Conservation (phyloP, 2,113 vertebrate species). For the Gambusia affinis region DNA sequence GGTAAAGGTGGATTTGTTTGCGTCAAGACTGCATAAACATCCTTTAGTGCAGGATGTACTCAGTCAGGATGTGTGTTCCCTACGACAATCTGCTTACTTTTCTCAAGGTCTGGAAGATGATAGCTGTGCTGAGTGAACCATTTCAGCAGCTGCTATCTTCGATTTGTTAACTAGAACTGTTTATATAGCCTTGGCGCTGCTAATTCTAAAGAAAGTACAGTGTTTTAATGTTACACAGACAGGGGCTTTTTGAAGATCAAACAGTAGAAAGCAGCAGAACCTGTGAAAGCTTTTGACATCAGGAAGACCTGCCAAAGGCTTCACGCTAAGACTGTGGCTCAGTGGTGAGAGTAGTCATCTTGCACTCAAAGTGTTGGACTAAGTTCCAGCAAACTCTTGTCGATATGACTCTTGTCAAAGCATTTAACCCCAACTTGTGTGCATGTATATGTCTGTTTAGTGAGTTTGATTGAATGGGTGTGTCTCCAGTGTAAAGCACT, state of each 20-base stretch:
- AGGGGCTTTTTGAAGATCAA: background rate
- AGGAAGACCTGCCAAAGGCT: too few species aligned
- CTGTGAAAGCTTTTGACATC: too few species aligned
- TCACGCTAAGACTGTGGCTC: too few species aligned
- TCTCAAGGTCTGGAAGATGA: conserved; percentile 37
- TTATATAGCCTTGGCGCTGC: conserved; percentile 22
- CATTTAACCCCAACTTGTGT: too few species aligned
- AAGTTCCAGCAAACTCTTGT: too few species aligned
- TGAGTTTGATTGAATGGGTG: too few species aligned
- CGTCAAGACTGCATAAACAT: conserved; percentile 4
- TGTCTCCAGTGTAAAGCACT: too few species aligned
- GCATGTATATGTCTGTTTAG: too few species aligned
- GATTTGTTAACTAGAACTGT: conserved; percentile 29
- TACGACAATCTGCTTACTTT: conserved; percentile 55
- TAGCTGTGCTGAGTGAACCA: background rate
- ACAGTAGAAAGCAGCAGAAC: too few species aligned
- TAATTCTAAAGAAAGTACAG: conserved; percentile 17
- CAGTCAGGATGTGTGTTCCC: conserved; percentile 10
- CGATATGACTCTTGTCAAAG: too few species aligned
- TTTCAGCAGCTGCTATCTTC: conserved; percentile 7
- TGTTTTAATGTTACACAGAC: conserved; percentile 14
- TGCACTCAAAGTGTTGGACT: too few species aligned
- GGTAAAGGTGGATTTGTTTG: conserved; percentile 7
- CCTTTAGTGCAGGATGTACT: conserved; percentile 22
- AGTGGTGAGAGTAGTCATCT: too few species aligned